Evolutionary conservation across 1,140 invertebrate species (phyloP), one percentile per base, ranked within the genome.

Genomic region (Apis florea): DNA sequence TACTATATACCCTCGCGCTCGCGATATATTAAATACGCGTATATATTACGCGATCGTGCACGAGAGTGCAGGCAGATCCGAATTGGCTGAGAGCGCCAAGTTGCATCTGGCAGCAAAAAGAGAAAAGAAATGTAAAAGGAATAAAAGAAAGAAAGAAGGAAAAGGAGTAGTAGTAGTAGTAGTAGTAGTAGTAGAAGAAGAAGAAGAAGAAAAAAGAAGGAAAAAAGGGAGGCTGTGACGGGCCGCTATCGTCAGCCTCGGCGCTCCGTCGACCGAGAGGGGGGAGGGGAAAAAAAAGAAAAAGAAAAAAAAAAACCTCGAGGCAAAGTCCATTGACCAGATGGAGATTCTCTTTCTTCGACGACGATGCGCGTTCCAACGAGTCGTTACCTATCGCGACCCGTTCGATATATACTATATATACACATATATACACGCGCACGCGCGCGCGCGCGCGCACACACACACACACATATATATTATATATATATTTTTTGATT

Each of bases 261-360:
- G 61, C 26, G 64, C 31, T 40, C 31, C 6, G 31, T 40, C 31
- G 31, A 40, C 31, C 0, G 6, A 6, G 31, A 31, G 31, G 6
- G 31, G 31, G 31, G 31, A 5, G 2, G 31, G 31, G 31, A 40
- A 40, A 40, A 40, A 40, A 49, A 61, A 47, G 47, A 81, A 90
- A 89, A 89, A 61, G 8, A 49, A 51, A 40, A 47, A 82, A 90
- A 89, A 89, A 90, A 88, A 80, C 67, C 61, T 53, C 72, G 49
- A 87, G 72, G 76, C 90, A 89, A 85, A 88, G 90, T 90, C 89
- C 90, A 90, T 89, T 91, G 89, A 90, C 90, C 90, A 91, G 88
- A 90, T 91, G 90, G 87, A 82, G 63, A 74, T 85, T 82, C 80
- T 85, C 63, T 49, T 82, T 26, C 53, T 17, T 76, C 73, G 2